Conservation (phyloP, 1,140 invertebrate genomes). For the Dendroctonus valens region DNA sequence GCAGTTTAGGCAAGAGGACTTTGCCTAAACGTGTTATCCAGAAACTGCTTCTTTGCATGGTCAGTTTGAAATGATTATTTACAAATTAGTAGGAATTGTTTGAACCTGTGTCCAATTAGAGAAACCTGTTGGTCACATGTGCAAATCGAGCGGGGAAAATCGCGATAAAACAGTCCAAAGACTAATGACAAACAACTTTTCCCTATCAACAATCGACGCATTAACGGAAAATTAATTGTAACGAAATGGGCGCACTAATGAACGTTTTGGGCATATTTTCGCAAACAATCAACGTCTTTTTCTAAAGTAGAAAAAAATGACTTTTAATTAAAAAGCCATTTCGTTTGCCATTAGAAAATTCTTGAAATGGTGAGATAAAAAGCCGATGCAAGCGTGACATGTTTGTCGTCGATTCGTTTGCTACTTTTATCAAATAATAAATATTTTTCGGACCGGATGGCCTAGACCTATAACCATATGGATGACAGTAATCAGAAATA, state of each 20-base stretch:
- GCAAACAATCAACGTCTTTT: slow-evolving; percentile 23
- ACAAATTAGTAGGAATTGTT: too few species aligned
- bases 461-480: too few species aligned
- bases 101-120: too few species aligned
- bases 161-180: slow-evolving; percentile 1
- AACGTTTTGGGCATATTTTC: slow-evolving; percentile 12
- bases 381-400: background rate
- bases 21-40: too few species aligned
- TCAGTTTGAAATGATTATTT: too few species aligned
- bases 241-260: slow-evolving; percentile 9
- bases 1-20: too few species aligned
- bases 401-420: slow-evolving; percentile 13
- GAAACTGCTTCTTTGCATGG: too few species aligned
- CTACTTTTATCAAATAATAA: slow-evolving; percentile 9
- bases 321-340: slow-evolving; percentile 22
- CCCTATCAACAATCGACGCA: slow-evolving; percentile 1
- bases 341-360: slow-evolving; percentile 5
- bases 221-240: slow-evolving; percentile 18
- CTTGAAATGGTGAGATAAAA: slow-evolving; percentile 9
- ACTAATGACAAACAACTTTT: slow-evolving; percentile 24
- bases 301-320: slow-evolving; percentile 24
- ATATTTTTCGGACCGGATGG: slow-evolving; percentile 8
- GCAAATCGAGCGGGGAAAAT: too few species aligned
- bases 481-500: too few species aligned
- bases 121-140: too few species aligned